Base-by-base conservation (phyloP, 2,797 vertebrate genomes). In the Bufotes viridis region DNA sequence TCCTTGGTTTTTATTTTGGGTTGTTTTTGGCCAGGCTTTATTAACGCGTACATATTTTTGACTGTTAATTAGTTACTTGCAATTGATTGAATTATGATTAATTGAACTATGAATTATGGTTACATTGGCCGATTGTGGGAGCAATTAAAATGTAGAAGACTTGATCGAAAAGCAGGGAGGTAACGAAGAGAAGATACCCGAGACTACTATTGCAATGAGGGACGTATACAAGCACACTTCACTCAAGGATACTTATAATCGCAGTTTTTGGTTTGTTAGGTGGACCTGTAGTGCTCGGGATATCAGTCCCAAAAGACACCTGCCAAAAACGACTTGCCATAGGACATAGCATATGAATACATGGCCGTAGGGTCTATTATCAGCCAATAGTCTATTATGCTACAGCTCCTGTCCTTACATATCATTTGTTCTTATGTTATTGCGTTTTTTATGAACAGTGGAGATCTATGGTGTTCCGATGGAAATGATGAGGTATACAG, bases 181-280 rank as follows among this genome's bases (percentile, higher is more conserved):
- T 93, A 92, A 92, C 92, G 90, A 89, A 86, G 87, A 91, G 91
- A 93, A 85, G 91, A 92, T 93, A 69, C 92, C 60, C 13, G 60
- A 91, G 90, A 95, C 92, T 94, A 94, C 94, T 94, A 84, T 92
- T 93, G 88, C 90, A 92, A 94, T 95, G 95, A 96, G 95, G 95
- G 94, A 94, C 94, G 93, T 95, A 94, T 94, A 93, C 91, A 92
- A 92, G 92, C 90, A 90, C 69, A 89, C 91, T 93, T 78, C 75
- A 92, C 93, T 93, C 94, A 93, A 92, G 90, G 70, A 87, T 79
- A 91, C 90, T 91, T 90, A 87, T 63, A 0, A 0, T 87, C 91
- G 91, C 90, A 90, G 84, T 89, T 91, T 90, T 88, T 88, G 90
- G 90, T 91, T 93, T 92, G 89, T 93, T 92, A 90, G 89, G 0